Base-by-base conservation (phyloP, 2,888 invertebrate genomes). In the Clivina fossor region DNA sequence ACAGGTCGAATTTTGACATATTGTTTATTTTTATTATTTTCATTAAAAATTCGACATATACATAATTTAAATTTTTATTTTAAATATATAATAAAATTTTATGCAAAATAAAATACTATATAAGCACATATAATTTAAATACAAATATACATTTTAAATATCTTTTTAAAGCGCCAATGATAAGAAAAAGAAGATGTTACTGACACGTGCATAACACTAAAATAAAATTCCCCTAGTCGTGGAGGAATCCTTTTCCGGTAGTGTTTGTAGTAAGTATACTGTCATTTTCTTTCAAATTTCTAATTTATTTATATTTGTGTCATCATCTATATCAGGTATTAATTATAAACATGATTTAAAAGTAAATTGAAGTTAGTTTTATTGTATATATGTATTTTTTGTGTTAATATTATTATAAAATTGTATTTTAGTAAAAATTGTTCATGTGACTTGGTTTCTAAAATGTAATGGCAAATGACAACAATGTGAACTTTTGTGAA, bases 191-290 rank as follows among this genome's bases (percentile, higher is more conserved):
- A 53, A n/a, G n/a, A n/a, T 19, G 15, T 19, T 16, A 5, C 5
- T 19, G 15, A n/a, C 11, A 35, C 35, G 18, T 26, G 28, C n/a
- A 7, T 15, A 48, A 28, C 28, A 9, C 15, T 5, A 3, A 8
- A 51, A 51, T 26, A 43, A 53, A 53, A 53, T 15, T n/a, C 40
- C 53, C 53, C 53, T 44, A 44, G 44, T 44, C 44, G 16, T 24
- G 43, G 11, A 44, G 19, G 44, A 51, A 53, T 22, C 44, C 47
- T 47, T 55, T 55, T 55, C 55, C 47, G 47, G 55, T 55, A 55
- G 37, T 32, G 22, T 47, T 46, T 55, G 47, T 47, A 55, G 55
- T 55, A 32, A 55, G 55, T 55, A 55, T 55, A 38, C 32, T 55
- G 55, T 47, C 46, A 55, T 55, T 47, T 53, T 44, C 43, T 33